Evolutionary conservation across 1,140 invertebrate species (phyloP).

Genomic region (Paracyclopina nana): DNA sequence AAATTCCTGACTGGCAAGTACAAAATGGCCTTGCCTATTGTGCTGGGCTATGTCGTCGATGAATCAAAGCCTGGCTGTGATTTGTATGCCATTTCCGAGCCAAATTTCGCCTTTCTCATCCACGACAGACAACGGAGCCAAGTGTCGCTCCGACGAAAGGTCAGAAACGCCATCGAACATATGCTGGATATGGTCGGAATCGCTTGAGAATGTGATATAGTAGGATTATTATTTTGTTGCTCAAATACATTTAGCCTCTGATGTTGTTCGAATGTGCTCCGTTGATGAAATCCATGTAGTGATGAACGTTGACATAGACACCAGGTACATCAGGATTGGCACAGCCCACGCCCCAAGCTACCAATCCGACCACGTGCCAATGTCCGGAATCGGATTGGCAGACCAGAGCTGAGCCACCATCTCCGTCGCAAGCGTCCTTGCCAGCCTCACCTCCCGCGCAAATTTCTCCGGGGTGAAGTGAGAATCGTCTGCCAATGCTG

Average conservation of each 20-base stretch:
- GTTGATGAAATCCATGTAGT: conserved; percentile 34
- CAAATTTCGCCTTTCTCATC: background rate
- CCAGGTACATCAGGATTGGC: conserved; percentile 40
- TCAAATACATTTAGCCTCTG: no score
- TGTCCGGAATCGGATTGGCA: conserved; percentile 20
- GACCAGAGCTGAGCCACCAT: conserved; percentile 43
- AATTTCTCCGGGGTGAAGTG: conserved; percentile 42
- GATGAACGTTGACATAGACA: conserved; percentile 43
- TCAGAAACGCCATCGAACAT: no score
- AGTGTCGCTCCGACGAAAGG: no score
- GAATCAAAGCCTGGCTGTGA: conserved; percentile 5
- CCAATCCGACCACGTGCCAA: conserved; percentile 38
- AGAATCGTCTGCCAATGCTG: conserved; percentile 50
- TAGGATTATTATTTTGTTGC: no score
- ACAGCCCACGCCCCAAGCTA: conserved; percentile 50
- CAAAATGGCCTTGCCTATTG: conserved; percentile 6
- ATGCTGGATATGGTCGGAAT: no score
- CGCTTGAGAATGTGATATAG: no score
- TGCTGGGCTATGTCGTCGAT: conserved; percentile 1
- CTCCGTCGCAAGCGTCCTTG: conserved; percentile 44
- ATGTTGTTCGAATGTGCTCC: background rate
- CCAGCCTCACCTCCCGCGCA: conserved; percentile 43
- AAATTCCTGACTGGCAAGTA: background rate
- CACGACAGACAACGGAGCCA: background rate
- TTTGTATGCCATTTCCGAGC: background rate